Conservation (phyloP, 2,797 vertebrate genomes). For the Acanthiza pusilla region DNA sequence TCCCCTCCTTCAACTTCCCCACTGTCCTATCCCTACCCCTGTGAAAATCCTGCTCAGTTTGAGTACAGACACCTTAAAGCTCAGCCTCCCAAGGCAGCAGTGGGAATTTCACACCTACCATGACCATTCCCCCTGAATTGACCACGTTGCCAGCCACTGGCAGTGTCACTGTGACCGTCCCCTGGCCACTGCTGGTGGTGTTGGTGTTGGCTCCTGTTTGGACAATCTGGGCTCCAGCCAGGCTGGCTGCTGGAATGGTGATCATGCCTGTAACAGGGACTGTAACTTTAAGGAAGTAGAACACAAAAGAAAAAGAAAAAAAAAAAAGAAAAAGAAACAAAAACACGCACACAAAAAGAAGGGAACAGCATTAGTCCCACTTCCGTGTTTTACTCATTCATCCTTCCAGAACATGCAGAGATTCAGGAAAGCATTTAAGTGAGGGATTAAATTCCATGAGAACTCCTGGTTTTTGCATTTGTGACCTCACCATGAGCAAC, state of each 20-base stretch:
- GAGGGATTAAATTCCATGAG: neutral
- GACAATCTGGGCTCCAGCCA: constrained; percentile 96
- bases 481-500: neutral
- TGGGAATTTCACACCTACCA: constrained; percentile 79
- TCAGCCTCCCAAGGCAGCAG: neutral
- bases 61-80: neutral
- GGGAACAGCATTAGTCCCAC: constrained; percentile 77
- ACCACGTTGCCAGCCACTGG: constrained; percentile 96
- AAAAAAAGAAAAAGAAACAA: neutral
- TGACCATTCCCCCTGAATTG: constrained; percentile 98
- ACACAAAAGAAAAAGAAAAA: constrained; percentile 17
- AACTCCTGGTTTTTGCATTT: neutral
- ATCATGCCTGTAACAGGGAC: constrained; percentile 95
- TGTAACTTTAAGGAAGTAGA: constrained; percentile 81
- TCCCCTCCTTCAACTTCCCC: neutral
- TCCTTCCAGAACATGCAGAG: neutral
- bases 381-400: constrained; percentile 58
- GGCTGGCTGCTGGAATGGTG: constrained; percentile 94
- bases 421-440: neutral
- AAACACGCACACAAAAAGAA: constrained; percentile 73
- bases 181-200: constrained; percentile 94
- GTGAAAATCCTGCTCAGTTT: neutral
- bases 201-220: constrained; percentile 93
- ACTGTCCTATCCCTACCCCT: neutral
- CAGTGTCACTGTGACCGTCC: constrained; percentile 96